A percentile compares a stretch with the other conserved stretches of the same genome.
Evolutionary conservation across 2,113 vertebrate genomes (phyloP).

Genomic region (Corydoras sp.): DNA sequence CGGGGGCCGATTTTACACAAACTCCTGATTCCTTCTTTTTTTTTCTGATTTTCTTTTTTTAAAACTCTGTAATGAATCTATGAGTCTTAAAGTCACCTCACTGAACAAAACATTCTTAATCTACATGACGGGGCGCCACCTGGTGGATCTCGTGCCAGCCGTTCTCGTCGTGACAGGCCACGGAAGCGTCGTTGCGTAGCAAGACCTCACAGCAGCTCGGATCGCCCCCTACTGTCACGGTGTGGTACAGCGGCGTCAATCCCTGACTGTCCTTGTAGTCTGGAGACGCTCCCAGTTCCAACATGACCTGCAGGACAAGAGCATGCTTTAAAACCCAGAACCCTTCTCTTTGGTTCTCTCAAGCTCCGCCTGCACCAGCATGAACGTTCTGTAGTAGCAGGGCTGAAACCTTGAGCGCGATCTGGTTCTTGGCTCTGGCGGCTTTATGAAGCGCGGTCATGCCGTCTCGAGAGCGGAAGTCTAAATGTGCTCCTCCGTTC

Average conservation of each 20-base stretch:
- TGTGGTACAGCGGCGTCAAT: slow-evolving; percentile 78
- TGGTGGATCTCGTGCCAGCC: slow-evolving; percentile 86
- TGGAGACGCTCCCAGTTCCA: slow-evolving; percentile 78
- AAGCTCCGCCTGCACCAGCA: too few species aligned
- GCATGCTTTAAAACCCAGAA: too few species aligned
- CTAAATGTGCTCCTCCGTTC: slow-evolving; percentile 78
- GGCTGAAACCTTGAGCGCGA: slow-evolving; percentile 70
- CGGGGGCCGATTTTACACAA: too few species aligned
- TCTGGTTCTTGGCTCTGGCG: slow-evolving; percentile 69
- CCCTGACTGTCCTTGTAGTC: slow-evolving; percentile 83
- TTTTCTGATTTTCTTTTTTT: too few species aligned
- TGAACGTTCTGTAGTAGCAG: background rate
- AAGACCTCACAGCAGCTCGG: slow-evolving; percentile 78
- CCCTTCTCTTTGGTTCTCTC: too few species aligned
- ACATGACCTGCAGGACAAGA: slow-evolving; percentile 42
- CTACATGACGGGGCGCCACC: slow-evolving; percentile 50
- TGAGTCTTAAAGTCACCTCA: too few species aligned
- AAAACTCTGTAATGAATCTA: too few species aligned
- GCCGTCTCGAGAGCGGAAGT: slow-evolving; percentile 79
- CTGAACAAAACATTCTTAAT: background rate
- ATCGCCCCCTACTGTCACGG: slow-evolving; percentile 75
- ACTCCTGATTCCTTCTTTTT: too few species aligned
- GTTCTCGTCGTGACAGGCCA: slow-evolving; percentile 77
- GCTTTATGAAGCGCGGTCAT: slow-evolving; percentile 83
- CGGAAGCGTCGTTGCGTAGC: slow-evolving; percentile 65